phyloP scores from a whole-genome alignment of 2,113 vertebrate species.

The Cepphus grylle region DNA sequence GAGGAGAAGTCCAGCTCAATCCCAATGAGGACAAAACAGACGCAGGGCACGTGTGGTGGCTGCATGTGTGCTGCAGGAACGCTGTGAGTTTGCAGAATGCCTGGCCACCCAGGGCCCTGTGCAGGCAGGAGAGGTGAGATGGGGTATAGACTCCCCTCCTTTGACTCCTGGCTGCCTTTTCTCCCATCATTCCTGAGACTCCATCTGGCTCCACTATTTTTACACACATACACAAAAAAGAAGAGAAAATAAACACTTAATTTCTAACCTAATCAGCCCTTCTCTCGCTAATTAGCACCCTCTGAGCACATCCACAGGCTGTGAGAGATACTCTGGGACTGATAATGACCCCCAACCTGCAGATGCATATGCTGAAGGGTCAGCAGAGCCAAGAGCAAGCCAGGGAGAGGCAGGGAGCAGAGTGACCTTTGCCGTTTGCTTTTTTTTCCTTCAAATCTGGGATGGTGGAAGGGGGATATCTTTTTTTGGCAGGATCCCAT shows the following conservation, averaged over 20 bases:
- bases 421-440: background rate
- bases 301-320: slow-evolving; percentile 63
- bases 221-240: background rate
- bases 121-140: background rate
- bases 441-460: background rate
- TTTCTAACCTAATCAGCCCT: slow-evolving; percentile 76
- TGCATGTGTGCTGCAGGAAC: background rate
- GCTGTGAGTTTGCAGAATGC: background rate
- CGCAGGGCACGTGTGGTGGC: background rate
- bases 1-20: background rate
- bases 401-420: background rate
- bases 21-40: background rate
- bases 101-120: background rate
- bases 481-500: background rate
- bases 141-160: background rate
- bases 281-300: slow-evolving; percentile 73
- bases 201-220: slow-evolving; percentile 70
- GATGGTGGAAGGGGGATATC: background rate
- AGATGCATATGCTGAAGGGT: slow-evolving; percentile 49
- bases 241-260: slow-evolving; percentile 70
- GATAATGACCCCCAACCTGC: slow-evolving; percentile 66
- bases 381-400: slow-evolving; percentile 37
- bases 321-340: slow-evolving; percentile 53
- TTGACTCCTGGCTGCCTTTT: slow-evolving; percentile 47
- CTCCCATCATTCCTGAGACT: slow-evolving; percentile 30